Percentiles rank a stretch among this genome's conserved stretches.
phyloP scores from a whole-genome alignment of 1,140 invertebrate species.

The Calosoma granatense region DNA sequence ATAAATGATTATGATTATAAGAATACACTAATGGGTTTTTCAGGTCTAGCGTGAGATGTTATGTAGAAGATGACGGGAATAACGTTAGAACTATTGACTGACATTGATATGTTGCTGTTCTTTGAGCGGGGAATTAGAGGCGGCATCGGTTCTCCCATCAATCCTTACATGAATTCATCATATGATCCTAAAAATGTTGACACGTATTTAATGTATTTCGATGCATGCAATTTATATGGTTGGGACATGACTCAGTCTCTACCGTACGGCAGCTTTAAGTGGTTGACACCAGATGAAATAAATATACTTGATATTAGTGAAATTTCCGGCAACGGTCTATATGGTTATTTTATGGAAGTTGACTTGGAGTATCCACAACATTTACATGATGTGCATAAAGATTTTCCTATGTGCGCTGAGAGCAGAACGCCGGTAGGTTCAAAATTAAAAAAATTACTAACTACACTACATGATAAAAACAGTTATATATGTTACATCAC shows the following conservation, averaged over 20 bases:
- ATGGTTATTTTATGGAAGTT: conserved; percentile 37
- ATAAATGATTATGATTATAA: no score
- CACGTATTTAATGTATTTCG: conserved; percentile 32
- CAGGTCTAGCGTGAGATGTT: conserved; percentile 21
- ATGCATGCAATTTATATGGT: conserved; percentile 37
- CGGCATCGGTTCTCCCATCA: conserved; percentile 20
- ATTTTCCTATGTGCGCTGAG: conserved; percentile 33
- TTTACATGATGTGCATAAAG: conserved; percentile 34
- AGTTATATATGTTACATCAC: conserved; percentile 36
- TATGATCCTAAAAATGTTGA: conserved; percentile 22
- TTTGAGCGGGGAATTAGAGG: conserved; percentile 19
- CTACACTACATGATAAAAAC: conserved; percentile 25
- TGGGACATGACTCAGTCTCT: conserved; percentile 27
- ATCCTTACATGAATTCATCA: conserved; percentile 24
- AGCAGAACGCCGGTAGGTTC: conserved; percentile 12
- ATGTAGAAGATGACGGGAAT: conserved; percentile 27
- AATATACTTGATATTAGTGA: conserved; percentile 28
- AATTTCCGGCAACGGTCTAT: conserved; percentile 23
- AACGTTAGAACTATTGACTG: conserved; percentile 29
- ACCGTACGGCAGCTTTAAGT: conserved; percentile 26
- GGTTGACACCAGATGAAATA: conserved; percentile 22
- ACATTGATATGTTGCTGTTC: conserved; percentile 25
- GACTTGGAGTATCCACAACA: conserved; percentile 27
- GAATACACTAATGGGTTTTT: neutral
- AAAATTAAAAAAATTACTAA: conserved; percentile 25